Evolutionary conservation across 1,140 invertebrate genomes (phyloP), one percentile per base, ranked within the genome.

Genomic region (Macrocentrus cingulum): DNA sequence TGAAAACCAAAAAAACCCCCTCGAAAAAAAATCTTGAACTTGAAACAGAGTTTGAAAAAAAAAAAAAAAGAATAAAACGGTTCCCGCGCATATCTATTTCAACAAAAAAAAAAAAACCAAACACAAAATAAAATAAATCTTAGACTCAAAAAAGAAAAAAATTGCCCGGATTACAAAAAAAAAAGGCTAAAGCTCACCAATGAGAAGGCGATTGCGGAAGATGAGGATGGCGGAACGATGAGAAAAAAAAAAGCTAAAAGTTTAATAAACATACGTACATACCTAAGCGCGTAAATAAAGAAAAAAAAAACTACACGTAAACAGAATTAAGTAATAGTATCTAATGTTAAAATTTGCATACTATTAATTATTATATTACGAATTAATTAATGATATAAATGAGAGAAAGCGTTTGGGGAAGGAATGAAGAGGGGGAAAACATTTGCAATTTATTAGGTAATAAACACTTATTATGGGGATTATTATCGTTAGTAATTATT

Each of bases 301-400:
- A 70, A 59, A 67, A n/a, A n/a, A n/a, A n/a, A n/a, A n/a, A n/a
- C n/a, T n/a, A n/a, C 67, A 64, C 69, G 66, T 72, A 77, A 76
- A 70, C 72, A 74, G 68, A 74, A 77, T 72, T 79, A 76, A 77
- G 73, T 77, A 77, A 79, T 73, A 77, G 75, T 77, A 76, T 76
- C 68, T 79, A 79, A 77, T 71, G 76, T 79, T 79, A 79, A 70
- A 69, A 76, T 71, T 76, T 79, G 75, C 73, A 77, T 76, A 71
- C 72, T 76, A 79, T 76, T 76, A 70, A 77, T 75, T 75, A 79
- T 77, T 71, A 77, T 74, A 76, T 74, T 75, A 77, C 69, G 72
- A 79, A n/a, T 71, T 72, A 77, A 76, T 69, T 76, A 72, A 72
- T 64, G 57, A 67, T 73, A 72, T 67, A 63, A 41, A 68, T 41